A percentile compares a stretch with the other conserved stretches of the same genome.
These are phyloP conservation scores for Clinocottus analis DNA, from an alignment of 2,113 vertebrate genomes.

Conservation along the genomic window DNA sequence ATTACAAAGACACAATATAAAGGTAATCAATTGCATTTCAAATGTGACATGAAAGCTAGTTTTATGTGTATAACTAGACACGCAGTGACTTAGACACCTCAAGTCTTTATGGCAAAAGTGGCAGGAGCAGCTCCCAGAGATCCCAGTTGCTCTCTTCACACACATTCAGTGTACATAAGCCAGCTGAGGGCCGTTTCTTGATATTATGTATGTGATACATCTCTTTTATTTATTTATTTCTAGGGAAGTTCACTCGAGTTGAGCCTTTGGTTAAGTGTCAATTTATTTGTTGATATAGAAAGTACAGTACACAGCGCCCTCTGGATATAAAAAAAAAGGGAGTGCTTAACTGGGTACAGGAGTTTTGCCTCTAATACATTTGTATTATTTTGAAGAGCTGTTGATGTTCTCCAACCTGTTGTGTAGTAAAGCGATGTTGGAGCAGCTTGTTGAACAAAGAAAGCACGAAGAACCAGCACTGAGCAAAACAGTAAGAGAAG, in stretches of 20 bases:
- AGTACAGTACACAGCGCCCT: neutral
- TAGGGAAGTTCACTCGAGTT: neutral
- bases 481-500: neutral
- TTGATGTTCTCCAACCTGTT: neutral
- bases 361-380: neutral
- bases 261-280: neutral
- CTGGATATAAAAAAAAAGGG: neutral
- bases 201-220: neutral
- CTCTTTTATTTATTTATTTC: neutral
- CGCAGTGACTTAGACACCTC: neutral
- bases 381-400: neutral
- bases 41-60: neutral
- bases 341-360: neutral
- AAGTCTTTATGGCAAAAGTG: neutral
- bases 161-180: too few relatives aligned
- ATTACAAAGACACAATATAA: neutral
- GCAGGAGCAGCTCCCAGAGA: neutral
- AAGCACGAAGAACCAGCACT: neutral
- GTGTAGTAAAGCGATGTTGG: too few relatives aligned
- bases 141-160: neutral
- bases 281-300: neutral
- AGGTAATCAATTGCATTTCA: neutral
- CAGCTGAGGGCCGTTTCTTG: too few relatives aligned
- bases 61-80: neutral
- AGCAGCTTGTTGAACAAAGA: too few relatives aligned